Evolutionary conservation across 1,140 invertebrate species (phyloP), one percentile per base, ranked within the genome.

Genomic region (Ceratina australensis): DNA sequence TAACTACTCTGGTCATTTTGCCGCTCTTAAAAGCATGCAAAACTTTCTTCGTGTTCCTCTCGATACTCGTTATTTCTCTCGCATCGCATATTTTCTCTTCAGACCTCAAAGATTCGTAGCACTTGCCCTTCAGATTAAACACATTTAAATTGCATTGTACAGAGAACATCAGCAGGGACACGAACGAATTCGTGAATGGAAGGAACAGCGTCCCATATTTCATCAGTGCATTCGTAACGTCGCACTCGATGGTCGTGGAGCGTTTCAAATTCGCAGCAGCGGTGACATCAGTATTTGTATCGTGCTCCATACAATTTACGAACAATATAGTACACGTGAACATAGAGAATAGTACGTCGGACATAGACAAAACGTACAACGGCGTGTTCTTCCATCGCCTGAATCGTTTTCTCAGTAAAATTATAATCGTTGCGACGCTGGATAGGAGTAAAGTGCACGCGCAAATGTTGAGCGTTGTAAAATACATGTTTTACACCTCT

Each of bases 151-250:
- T 85, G 50, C 79, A 85, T 65, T 87, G 86, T 16, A 80, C 18
- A 12, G 74, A 80, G 20, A 81, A 85, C 20, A 64, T 86, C 12
- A 87, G 15, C 1, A 86, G n/a, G 47, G 86, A 87, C 22, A 84
- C n/a, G 61, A 87, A 83, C 33, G 84, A 82, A 60, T 87, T 87
- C 54, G 79, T 67, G 16, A 86, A 72, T 52, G 82, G 79, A 3
- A 86, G 52, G 10, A 87, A 56, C 52, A 87, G 52, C 64, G 86
- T 84, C 50, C 76, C 86, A 64, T 87, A 85, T 2, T 85, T 78
- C 65, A 85, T 81, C 47, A 87, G 33, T 56, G 79, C n/a, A 0
- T 73, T 60, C 18, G 49, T 80, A 12, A 72, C 69, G 33, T 65
- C 68, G 50, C 86, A 87, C 13, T 63, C 28, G 52, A 64, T 54